A percentile compares a stretch with the other conserved stretches of the same genome.
Conservation (phyloP, 2,888 invertebrate genomes). For the Automeris io region DNA sequence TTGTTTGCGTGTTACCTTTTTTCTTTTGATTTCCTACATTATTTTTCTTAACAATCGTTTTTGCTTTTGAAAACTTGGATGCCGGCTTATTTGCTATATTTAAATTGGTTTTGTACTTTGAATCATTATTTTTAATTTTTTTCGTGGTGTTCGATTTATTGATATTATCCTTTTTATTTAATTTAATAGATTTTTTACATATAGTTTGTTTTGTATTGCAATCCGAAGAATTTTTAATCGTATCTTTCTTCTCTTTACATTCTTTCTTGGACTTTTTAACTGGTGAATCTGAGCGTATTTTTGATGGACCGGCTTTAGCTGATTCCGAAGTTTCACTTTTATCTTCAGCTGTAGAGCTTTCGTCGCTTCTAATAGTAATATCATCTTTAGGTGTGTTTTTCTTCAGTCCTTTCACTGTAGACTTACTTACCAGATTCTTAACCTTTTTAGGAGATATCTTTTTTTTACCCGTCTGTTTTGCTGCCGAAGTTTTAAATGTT, state of each 20-base stretch:
- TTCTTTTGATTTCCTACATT: constrained; percentile 39
- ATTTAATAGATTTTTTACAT: constrained; percentile 37
- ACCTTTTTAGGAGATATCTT: constrained; percentile 45
- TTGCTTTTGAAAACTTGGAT: constrained; percentile 44
- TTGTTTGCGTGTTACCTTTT: constrained; percentile 22
- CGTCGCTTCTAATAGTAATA: constrained; percentile 34
- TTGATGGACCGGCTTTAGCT: constrained; percentile 40
- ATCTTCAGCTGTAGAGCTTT: constrained; percentile 31
- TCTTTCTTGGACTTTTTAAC: constrained; percentile 55
- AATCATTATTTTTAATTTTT: constrained; percentile 38
- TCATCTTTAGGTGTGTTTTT: constrained; percentile 46
- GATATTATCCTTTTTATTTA: constrained; percentile 33
- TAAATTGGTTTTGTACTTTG: constrained; percentile 64
- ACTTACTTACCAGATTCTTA: constrained; percentile 47
- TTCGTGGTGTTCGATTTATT: constrained; percentile 29
- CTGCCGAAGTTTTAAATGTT: constrained; percentile 41
- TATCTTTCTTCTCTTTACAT: constrained; percentile 55
- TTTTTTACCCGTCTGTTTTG: constrained; percentile 53
- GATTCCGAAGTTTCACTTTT: constrained; percentile 36
- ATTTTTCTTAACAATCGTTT: constrained; percentile 44
- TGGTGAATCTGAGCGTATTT: constrained; percentile 44
- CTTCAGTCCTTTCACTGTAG: constrained; percentile 44
- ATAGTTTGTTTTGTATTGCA: constrained; percentile 30
- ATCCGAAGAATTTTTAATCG: constrained; percentile 36
- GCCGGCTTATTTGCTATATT: constrained; percentile 42